Conservation (phyloP, 2,888 invertebrate species). For the Idaea biselata region DNA sequence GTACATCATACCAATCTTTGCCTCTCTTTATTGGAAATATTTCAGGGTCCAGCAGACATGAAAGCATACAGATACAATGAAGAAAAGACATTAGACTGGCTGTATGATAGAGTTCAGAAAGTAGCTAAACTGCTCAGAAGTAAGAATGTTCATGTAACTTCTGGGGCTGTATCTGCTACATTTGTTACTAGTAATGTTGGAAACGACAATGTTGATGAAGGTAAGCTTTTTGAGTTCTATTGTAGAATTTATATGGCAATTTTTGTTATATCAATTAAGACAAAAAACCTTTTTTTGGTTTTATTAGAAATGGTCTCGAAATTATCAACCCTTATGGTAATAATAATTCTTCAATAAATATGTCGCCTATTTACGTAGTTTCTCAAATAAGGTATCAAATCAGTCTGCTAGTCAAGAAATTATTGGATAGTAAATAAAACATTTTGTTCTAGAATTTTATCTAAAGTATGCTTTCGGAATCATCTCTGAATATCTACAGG, state of each 20-base stretch:
- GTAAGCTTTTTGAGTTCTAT: constrained; percentile 40
- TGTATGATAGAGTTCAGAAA: constrained; percentile 85
- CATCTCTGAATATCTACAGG: constrained; percentile 88
- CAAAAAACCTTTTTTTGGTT: too few species aligned
- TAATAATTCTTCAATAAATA: too few species aligned
- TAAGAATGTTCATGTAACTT: constrained; percentile 87
- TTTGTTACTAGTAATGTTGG: constrained; percentile 84
- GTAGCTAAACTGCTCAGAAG: constrained; percentile 83
- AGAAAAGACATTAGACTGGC: constrained; percentile 87
- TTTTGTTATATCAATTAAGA: too few species aligned
- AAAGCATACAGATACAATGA: constrained; percentile 92
- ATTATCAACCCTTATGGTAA: too few species aligned
- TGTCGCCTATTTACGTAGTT: too few species aligned
- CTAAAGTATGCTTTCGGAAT: constrained; percentile 89
- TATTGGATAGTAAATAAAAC: not conserved
- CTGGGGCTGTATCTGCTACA: constrained; percentile 88
- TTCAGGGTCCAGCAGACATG: constrained; percentile 83
- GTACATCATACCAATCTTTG: not conserved
- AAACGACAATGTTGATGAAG: constrained; percentile 79
- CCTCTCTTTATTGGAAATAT: constrained; percentile 9
- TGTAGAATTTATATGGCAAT: too few species aligned
- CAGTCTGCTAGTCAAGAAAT: too few species aligned
- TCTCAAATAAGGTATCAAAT: too few species aligned
- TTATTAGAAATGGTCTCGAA: too few species aligned
- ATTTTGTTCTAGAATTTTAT: constrained; percentile 78